Evolutionary conservation across 92 coral and sea anemone species (phyloP).

Genomic region (Blastomussa wellsi): DNA sequence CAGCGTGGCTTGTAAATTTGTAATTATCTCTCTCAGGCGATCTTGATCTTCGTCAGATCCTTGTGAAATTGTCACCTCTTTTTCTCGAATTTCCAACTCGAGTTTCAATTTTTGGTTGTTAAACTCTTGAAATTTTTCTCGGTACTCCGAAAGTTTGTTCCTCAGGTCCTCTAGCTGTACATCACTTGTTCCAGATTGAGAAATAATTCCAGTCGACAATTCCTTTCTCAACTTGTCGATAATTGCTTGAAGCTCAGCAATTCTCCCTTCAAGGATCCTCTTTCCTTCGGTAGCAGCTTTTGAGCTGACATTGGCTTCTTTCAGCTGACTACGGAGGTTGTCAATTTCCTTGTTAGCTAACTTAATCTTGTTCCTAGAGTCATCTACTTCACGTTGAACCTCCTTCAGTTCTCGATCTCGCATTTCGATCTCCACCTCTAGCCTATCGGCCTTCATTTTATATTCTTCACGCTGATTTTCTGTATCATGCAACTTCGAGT

Average conservation of each 20-base stretch:
- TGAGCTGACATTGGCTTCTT: constrained; percentile 57
- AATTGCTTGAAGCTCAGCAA: constrained; percentile 61
- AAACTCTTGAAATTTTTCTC: constrained; percentile 69
- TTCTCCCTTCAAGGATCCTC: constrained; percentile 46
- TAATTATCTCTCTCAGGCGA: constrained; percentile 63
- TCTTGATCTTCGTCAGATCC: constrained; percentile 63
- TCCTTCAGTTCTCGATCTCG: constrained; percentile 68
- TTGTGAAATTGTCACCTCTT: constrained; percentile 50
- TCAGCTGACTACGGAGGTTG: constrained; percentile 54
- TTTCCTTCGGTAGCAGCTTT: constrained; percentile 68
- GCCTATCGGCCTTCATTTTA: constrained; percentile 55
- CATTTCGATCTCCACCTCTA: constrained; percentile 64
- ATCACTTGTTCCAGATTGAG: constrained; percentile 54
- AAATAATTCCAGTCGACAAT: constrained; percentile 38
- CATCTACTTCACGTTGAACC: constrained; percentile 68
- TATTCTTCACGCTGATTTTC: constrained; percentile 69
- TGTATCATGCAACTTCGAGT: constrained; percentile 52
- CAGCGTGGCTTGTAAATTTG: constrained; percentile 54
- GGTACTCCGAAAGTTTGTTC: constrained; percentile 66
- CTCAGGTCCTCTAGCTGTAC: constrained; percentile 66
- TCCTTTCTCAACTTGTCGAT: constrained; percentile 71
- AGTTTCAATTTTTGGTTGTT: constrained; percentile 69
- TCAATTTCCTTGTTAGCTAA: constrained; percentile 64
- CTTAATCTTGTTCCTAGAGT: constrained; percentile 51
- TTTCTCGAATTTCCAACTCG: constrained; percentile 71